These are phyloP conservation scores for Pterobdella sp. DNA, from an alignment of 2,888 invertebrate species.

Conservation along the genomic window DNA sequence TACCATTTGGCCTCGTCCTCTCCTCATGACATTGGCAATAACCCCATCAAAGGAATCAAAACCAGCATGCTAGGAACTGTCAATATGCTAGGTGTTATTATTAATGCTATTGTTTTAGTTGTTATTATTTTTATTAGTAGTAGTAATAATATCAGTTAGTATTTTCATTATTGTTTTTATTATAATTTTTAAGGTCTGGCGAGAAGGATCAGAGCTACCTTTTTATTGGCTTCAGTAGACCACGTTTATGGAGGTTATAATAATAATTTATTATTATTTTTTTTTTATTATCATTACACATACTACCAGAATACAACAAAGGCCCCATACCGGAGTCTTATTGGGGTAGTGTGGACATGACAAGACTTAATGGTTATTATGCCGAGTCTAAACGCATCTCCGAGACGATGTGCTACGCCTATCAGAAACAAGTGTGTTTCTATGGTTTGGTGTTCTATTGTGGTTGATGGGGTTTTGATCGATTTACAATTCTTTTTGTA, in stretches of 20 bases:
- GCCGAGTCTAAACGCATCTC: constrained; percentile 98
- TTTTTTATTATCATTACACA: neutral
- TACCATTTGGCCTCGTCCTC: constrained; percentile 9
- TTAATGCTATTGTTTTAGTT: too few species aligned
- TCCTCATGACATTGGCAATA: neutral
- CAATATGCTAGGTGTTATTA: constrained; percentile 2
- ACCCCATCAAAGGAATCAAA: constrained; percentile 7
- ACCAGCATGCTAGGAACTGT: neutral
- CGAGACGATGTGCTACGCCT: constrained; percentile 89
- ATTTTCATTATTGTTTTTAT: too few species aligned
- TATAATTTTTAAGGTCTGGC: constrained; percentile 77
- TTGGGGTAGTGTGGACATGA: constrained; percentile 99
- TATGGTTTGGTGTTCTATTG: too few species aligned
- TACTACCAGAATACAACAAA: constrained; percentile 72
- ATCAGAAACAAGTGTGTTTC: constrained; percentile 65
- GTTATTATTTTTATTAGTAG: too few species aligned
- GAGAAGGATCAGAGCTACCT: constrained; percentile 79
- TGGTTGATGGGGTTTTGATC: too few species aligned
- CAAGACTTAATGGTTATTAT: constrained; percentile 79
- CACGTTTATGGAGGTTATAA: too few species aligned
- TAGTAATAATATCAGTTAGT: too few species aligned
- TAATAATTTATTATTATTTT: neutral
- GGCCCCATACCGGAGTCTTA: constrained; percentile 96
- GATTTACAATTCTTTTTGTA: too few species aligned
- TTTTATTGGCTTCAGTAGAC: constrained; percentile 93